Conservation (phyloP, 2,888 invertebrate species). For the Hirtodrosophila histrioides region DNA sequence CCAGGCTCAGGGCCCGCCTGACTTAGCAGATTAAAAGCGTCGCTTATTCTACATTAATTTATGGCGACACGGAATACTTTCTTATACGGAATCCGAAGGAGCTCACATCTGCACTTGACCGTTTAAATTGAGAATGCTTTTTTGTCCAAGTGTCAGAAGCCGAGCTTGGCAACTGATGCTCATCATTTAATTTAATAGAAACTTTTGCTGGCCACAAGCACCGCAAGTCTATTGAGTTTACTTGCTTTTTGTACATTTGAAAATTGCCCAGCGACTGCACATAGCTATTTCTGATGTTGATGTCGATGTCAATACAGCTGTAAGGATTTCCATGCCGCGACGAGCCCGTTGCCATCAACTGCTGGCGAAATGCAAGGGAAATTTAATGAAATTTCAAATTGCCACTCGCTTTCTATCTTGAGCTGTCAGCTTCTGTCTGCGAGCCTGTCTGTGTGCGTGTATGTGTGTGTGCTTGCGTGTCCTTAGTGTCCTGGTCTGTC, state of each 20-base stretch:
- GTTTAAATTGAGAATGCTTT: constrained; percentile 34
- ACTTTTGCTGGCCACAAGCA: constrained; percentile 37
- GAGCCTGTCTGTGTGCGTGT: constrained; percentile 9
- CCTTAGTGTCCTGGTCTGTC: constrained; percentile 37
- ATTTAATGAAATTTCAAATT: constrained; percentile 81
- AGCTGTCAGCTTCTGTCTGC: constrained; percentile 48
- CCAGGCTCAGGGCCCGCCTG: constrained; percentile 9
- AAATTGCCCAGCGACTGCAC: constrained; percentile 3
- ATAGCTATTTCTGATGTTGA: background rate
- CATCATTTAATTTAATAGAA: constrained; percentile 67
- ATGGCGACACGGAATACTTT: constrained; percentile 42
- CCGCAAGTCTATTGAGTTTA: constrained; percentile 26
- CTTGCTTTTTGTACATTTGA: constrained; percentile 2
- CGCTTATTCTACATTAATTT: constrained; percentile 65
- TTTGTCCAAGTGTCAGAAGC: constrained; percentile 11
- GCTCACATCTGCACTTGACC: constrained; percentile 16
- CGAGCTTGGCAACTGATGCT: constrained; percentile 29
- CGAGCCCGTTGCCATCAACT: background rate
- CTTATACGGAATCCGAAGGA: constrained; percentile 10
- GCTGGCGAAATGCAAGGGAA: constrained; percentile 51
- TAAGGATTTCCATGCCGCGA: constrained; percentile 44
- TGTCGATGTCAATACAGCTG: constrained; percentile 38
- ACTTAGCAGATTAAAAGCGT: constrained; percentile 65
- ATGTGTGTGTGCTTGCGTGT: constrained; percentile 23
- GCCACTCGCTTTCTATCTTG: constrained; percentile 64